Base-by-base conservation (phyloP, 1,140 invertebrate species). In the Rhopalosiphum padi region DNA sequence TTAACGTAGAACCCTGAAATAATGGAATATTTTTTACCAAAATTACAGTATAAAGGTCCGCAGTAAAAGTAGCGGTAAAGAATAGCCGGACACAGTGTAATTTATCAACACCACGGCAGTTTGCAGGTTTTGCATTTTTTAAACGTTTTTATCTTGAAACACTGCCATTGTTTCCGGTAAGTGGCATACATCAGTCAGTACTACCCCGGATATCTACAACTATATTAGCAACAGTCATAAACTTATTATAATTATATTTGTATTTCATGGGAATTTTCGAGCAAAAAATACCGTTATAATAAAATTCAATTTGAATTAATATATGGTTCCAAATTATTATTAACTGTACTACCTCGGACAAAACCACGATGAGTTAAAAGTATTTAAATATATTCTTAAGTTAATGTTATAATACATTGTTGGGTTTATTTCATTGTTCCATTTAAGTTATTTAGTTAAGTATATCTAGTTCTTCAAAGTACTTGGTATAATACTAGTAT, bases 271-370 rank as follows among this genome's bases (percentile, higher is more conserved):
- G 87, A 89, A 89, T 35, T 35, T 77, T 77, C 60, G 3, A 77
- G 15, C 30, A n/a, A n/a, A 11, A 77, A 68, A 77, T 77, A 77
- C 60, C 5, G 60, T 77, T 77, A 15, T n/a, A 77, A 18, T 77
- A 77, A 60, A 60, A 60, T 60, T 30, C 60, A 68, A n/a, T 77
- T 77, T 77, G 60, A n/a, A 77, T 77, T 77, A 68, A 77, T 77
- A 15, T 68, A 77, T 77, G 11, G 37, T 25, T 86, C 11, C 21
- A 51, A 88, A 30, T 35, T 43, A n/a, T 88, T 88, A 88, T 8
- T 88, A 51, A 35, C 46, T 21, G 8, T 2, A 46, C 23, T 68
- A n/a, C 30, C 11, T 30, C 9, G n/a, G 4, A n/a, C 30, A n/a
- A 68, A 53, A 55, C 30, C 8, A 35, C n/a, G n/a, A 89, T 9